Evolutionary conservation across 2,888 invertebrate genomes (phyloP).

Genomic region (Rhagonycha fulva): DNA sequence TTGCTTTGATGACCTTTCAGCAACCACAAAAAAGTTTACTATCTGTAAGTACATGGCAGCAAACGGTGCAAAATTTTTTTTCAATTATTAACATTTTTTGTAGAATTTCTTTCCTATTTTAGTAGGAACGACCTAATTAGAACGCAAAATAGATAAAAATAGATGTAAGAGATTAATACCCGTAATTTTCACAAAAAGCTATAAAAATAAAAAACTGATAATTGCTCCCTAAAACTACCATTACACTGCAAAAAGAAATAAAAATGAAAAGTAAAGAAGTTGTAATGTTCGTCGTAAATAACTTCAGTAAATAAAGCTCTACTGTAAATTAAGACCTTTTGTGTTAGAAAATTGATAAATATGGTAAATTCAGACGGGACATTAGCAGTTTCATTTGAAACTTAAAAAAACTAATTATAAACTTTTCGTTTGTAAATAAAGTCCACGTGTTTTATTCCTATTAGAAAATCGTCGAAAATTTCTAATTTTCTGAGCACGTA

Average conservation of each 20-base stretch:
- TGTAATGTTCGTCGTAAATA: not conserved
- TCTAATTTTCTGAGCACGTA: not conserved
- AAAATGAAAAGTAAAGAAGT: not conserved
- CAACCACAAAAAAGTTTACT: too few relatives aligned
- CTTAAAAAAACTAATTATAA: not conserved
- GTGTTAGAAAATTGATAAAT: not conserved
- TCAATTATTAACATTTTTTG: not conserved
- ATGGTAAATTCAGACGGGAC: not conserved
- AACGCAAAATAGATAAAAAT: not conserved
- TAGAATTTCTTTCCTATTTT: not conserved
- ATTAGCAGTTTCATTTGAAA: not conserved
- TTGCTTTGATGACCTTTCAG: too few relatives aligned
- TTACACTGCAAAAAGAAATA: not conserved
- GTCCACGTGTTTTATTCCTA: not conserved
- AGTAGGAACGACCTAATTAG: not conserved
- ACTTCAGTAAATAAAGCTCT: not conserved
- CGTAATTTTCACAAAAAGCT: not conserved
- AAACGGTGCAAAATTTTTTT: not conserved
- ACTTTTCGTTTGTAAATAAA: too few relatives aligned
- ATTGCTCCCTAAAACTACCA: not conserved
- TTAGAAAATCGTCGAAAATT: not conserved
- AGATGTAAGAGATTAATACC: not conserved
- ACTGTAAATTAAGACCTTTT: not conserved
- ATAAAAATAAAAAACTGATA: not conserved
- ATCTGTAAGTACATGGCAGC: too few relatives aligned